Conservation (phyloP, 2,113 vertebrate genomes). For the Prolemur simus region DNA sequence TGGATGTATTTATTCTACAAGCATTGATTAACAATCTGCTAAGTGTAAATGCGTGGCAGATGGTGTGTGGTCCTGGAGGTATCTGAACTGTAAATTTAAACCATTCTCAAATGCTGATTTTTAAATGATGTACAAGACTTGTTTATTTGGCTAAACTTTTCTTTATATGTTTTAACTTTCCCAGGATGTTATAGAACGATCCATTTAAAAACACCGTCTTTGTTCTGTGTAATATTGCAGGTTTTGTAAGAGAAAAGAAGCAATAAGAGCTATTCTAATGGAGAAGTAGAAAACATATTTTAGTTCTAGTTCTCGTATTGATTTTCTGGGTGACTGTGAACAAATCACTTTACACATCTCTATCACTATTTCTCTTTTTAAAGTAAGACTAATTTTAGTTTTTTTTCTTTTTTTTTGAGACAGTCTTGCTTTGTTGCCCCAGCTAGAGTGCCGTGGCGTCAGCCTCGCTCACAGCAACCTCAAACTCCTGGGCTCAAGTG, state of each 20-base stretch:
- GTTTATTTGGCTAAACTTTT: constrained; percentile 46
- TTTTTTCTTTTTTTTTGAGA: not conserved
- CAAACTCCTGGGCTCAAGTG: no score
- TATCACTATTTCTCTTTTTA: not conserved
- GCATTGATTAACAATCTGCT: constrained; percentile 48
- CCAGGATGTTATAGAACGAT: not conserved
- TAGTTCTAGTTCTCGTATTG: not conserved
- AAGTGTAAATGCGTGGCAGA: not conserved
- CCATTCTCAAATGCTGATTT: not conserved
- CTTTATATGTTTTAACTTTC: constrained; percentile 22
- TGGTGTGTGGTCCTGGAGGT: constrained; percentile 33
- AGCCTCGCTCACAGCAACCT: no score
- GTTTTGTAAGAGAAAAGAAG: not conserved
- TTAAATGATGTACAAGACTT: constrained; percentile 7
- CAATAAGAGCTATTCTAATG: not conserved
- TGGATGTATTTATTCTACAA: constrained; percentile 33
- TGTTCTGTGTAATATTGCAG: not conserved
- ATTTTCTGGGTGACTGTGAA: not conserved
- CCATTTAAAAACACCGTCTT: not conserved
- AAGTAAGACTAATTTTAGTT: not conserved
- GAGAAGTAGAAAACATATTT: not conserved
- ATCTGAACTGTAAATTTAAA: constrained; percentile 20
- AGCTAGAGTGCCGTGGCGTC: no score
- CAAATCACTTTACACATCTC: not conserved
- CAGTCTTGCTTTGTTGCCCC: no score